These are phyloP conservation scores for Paragorgia papillata DNA, from an alignment of 92 coral and sea anemone genomes.

Conservation along the genomic window DNA sequence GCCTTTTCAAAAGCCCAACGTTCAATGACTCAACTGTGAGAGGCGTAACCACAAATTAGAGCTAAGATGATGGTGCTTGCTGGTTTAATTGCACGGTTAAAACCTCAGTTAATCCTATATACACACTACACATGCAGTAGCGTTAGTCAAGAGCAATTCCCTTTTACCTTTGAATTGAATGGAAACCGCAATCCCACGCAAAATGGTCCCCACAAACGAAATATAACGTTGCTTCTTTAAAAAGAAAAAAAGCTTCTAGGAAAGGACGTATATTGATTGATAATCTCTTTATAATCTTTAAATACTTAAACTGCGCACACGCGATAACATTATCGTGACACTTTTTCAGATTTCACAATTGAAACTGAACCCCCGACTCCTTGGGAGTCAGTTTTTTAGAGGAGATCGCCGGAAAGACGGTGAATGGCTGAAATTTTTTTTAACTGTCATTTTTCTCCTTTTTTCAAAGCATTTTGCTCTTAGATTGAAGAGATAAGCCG, in stretches of 20 bases:
- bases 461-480: neutral
- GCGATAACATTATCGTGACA: no score
- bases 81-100: neutral
- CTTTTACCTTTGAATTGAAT: neutral
- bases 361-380: no score
- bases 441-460: neutral
- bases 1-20: neutral
- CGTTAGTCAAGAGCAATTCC: neutral
- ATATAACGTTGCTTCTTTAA: no score
- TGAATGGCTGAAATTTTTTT: no score
- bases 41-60: slow-evolving; percentile 5
- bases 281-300: neutral
- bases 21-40: neutral
- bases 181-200: neutral
- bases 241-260: no score
- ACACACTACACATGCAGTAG: no score
- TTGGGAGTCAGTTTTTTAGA: no score
- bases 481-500: slow-evolving; percentile 25
- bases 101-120: no score
- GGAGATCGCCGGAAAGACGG: no score
- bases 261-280: neutral
- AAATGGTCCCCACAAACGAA: no score
- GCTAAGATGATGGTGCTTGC: neutral
- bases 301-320: neutral
- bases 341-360: no score